Evolutionary conservation across 1,140 invertebrate species (phyloP).

Genomic region (Anadara kagoshimensis): DNA sequence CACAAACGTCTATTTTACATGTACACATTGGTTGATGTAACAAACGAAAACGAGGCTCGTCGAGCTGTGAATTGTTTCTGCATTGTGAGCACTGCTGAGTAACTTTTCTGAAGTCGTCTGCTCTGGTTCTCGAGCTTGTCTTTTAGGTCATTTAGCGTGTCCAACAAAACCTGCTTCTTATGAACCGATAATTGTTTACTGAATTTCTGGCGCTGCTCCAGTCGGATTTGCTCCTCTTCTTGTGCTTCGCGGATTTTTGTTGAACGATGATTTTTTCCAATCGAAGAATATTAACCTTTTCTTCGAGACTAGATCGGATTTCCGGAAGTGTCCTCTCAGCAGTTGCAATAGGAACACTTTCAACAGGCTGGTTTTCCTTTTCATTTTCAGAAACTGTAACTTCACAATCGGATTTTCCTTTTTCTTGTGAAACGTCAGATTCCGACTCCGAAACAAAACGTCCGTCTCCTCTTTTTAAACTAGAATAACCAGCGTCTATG

Average conservation of each 20-base stretch:
- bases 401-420: conserved; percentile 4
- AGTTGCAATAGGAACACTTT: conserved; percentile 4
- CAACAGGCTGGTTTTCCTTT: not conserved
- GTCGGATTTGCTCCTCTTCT: conserved; percentile 60
- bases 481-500: conserved; percentile 58
- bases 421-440: not conserved
- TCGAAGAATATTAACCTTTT: conserved; percentile 61
- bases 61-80: conserved; percentile 46
- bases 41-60: conserved; percentile 25
- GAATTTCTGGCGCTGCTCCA: conserved; percentile 55
- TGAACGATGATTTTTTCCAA: conserved; percentile 62
- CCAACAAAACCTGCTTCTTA: conserved; percentile 76
- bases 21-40: not conserved
- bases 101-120: conserved; percentile 56
- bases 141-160: conserved; percentile 79
- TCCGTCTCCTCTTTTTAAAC: conserved; percentile 36
- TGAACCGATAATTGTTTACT: conserved; percentile 59
- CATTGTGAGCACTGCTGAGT: conserved; percentile 54
- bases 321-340: conserved; percentile 73
- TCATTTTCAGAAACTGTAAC: too few species aligned
- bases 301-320: conserved; percentile 77
- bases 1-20: too few species aligned
- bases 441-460: conserved; percentile 4
- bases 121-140: conserved; percentile 78
- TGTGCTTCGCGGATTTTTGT: conserved; percentile 63